Percentiles rank a stretch among this genome's conserved stretches.
Evolutionary conservation across 2,797 vertebrate genomes (phyloP).

Genomic region (Hylomyscus alleni): DNA sequence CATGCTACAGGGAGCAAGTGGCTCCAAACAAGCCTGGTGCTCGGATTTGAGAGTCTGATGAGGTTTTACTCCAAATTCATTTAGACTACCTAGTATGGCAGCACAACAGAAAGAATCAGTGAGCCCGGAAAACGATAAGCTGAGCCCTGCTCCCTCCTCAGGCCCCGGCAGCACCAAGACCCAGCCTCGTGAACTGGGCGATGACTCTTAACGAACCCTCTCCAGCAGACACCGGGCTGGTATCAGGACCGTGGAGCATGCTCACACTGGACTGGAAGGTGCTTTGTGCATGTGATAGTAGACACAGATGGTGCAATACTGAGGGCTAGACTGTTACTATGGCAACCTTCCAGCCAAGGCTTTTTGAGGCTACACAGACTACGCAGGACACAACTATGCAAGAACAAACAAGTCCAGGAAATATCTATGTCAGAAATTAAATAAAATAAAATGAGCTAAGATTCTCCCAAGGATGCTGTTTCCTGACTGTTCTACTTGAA

Average conservation of each 20-base stretch:
- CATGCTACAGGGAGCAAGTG: not conserved
- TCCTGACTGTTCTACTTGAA: not conserved
- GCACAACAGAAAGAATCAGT: not conserved
- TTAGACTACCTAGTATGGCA: not conserved
- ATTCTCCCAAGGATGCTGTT: not conserved
- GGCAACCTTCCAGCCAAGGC: not conserved
- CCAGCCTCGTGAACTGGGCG: not conserved
- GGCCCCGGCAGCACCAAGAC: not conserved
- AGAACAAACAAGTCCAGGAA: constrained; percentile 6
- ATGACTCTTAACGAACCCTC: too few relatives aligned
- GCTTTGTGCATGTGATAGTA: not conserved
- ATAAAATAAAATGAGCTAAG: not conserved
- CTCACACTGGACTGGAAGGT: not conserved
- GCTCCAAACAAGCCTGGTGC: not conserved
- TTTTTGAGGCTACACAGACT: not conserved
- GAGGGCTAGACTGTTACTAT: not conserved
- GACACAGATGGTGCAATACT: accelerated
- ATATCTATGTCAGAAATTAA: constrained; percentile 10
- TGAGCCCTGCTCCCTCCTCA: not conserved
- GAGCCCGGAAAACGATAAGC: not conserved
- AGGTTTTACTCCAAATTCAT: not conserved
- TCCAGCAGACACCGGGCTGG: not conserved
- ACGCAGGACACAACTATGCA: not conserved
- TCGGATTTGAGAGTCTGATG: not conserved
- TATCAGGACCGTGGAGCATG: not conserved